A percentile compares a stretch with the other conserved stretches of the same genome.
phyloP scores from a whole-genome alignment of 2,113 vertebrate genomes.

The Hippopotamus amphibius region DNA sequence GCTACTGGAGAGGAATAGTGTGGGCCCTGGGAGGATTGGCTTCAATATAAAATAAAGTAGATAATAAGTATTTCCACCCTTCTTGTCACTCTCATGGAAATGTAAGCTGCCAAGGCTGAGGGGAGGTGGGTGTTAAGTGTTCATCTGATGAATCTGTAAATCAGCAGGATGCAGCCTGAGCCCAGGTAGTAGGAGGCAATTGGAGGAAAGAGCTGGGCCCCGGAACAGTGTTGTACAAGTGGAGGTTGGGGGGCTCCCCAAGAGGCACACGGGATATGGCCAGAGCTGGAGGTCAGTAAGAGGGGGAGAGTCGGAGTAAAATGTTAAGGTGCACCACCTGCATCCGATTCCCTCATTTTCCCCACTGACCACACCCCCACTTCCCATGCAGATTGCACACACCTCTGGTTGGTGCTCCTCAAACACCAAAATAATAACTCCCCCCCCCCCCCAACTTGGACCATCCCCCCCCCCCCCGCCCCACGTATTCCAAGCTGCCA shows the following conservation, averaged over 20 bases:
- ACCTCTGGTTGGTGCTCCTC: not conserved
- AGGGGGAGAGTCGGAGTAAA: not conserved
- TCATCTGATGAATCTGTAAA: constrained; percentile 76
- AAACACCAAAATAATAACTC: not conserved
- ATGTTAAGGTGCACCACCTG: not conserved
- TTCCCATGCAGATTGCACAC: not conserved
- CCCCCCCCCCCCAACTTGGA: not conserved
- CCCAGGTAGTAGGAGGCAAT: constrained; percentile 63
- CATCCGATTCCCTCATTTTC: not conserved
- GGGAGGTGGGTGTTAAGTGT: constrained; percentile 72
- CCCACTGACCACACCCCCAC: not conserved
- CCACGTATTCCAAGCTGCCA: not conserved
- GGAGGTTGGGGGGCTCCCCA: not conserved
- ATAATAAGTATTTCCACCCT: constrained; percentile 70
- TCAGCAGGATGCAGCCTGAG: constrained; percentile 58
- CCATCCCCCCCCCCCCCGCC: not conserved
- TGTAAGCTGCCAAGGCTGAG: constrained; percentile 68
- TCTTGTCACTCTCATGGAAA: constrained; percentile 73
- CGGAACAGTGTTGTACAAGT: not conserved
- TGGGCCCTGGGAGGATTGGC: constrained; percentile 21
- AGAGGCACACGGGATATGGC: not conserved
- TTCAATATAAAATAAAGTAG: constrained; percentile 69
- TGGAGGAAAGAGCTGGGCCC: constrained; percentile 27
- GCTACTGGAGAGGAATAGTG: not conserved
- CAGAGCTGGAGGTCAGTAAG: not conserved